These are phyloP conservation scores for Oryzias dopingdopingensis DNA, from an alignment of 2,797 vertebrate genomes.

Conservation along the genomic window DNA sequence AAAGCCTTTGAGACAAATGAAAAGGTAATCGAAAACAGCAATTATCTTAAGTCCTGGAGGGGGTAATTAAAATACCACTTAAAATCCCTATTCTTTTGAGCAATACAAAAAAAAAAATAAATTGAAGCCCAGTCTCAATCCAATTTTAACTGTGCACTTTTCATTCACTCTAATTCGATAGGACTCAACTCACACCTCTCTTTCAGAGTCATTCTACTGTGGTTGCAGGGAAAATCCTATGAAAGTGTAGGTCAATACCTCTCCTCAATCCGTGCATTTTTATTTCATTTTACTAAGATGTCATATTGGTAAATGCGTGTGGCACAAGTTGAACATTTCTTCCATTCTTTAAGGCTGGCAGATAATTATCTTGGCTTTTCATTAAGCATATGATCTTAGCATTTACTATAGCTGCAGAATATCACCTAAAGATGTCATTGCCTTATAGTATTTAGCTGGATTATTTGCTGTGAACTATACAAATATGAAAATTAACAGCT, in stretches of 20 bases:
- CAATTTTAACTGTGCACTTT: constrained; percentile 2
- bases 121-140: neutral
- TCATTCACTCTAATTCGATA: constrained; percentile 31
- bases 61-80: no score
- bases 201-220: constrained; percentile 19
- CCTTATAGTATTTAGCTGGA: constrained; percentile 5
- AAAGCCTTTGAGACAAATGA: no score
- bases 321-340: constrained; percentile 17
- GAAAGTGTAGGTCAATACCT: constrained; percentile 29
- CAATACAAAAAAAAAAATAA: neutral
- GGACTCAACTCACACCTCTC: constrained; percentile 13
- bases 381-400: constrained; percentile 9
- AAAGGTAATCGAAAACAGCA: no score
- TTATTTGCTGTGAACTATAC: neutral
- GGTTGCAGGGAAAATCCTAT: constrained; percentile 13
- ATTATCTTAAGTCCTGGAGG: no score
- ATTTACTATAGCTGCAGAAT: constrained; percentile 12
- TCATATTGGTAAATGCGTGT: constrained; percentile 41
- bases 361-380: constrained; percentile 22
- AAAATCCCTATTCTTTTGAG: no score
- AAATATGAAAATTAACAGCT: constrained; percentile 18
- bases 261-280: constrained; percentile 36
- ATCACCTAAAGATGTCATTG: constrained; percentile 15
- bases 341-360: constrained; percentile 19
- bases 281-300: constrained; percentile 53